These are phyloP conservation scores for Sylvietta virens DNA, from an alignment of 2,113 vertebrate genomes.

Conservation along the genomic window DNA sequence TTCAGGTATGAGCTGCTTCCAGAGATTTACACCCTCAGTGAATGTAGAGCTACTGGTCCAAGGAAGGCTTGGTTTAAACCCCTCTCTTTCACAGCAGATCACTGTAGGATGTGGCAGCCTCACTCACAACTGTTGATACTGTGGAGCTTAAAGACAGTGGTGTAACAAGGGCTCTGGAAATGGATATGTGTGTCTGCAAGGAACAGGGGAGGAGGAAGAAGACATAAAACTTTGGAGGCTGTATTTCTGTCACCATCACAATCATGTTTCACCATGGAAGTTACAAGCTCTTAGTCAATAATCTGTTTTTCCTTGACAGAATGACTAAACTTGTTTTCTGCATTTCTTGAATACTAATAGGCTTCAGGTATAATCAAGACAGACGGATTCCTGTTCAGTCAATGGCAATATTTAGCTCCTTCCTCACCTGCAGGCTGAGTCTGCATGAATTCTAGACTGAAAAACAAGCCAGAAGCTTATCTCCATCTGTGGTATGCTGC, in stretches of 20 bases:
- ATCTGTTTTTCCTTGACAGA: not conserved
- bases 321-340: not conserved
- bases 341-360: not conserved
- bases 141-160: not conserved
- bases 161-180: not conserved
- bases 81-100: not conserved
- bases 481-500: not conserved
- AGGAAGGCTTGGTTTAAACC: not conserved
- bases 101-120: not conserved
- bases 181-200: accelerated
- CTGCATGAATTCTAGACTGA: not conserved
- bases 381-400: not conserved
- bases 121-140: not conserved
- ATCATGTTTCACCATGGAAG: not conserved
- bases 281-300: not conserved
- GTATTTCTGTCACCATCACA: not conserved
- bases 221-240: not conserved
- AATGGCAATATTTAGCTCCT: not conserved
- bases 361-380: not conserved
- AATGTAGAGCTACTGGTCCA: not conserved
- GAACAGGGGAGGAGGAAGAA: not conserved
- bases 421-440: not conserved
- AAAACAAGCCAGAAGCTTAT: not conserved
- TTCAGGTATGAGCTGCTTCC: not conserved
- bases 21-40: not conserved